Percentiles rank a stretch among this genome's conserved stretches.
These are phyloP conservation scores for Mus caroli DNA, from an alignment of 2,797 vertebrate genomes.

Conservation along the genomic window DNA sequence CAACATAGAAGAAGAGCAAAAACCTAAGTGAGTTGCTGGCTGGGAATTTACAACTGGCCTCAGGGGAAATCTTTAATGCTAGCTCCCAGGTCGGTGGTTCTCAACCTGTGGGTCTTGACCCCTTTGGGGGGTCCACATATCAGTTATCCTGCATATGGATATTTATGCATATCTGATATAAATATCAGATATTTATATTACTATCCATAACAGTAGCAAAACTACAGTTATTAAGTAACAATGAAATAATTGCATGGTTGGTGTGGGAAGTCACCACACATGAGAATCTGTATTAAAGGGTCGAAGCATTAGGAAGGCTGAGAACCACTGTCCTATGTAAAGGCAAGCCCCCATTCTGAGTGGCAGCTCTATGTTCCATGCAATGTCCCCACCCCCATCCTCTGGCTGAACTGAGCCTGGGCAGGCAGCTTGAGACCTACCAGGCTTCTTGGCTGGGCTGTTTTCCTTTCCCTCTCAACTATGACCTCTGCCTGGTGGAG, in stretches of 20 bases:
- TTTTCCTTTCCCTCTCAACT: neutral
- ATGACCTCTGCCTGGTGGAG: neutral
- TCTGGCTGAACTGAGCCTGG: neutral
- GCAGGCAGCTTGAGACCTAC: neutral
- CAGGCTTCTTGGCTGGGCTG: neutral
- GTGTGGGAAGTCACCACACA: neutral
- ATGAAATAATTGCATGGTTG: neutral
- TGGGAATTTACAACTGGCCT: neutral
- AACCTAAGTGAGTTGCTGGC: no score
- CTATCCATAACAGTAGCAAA: neutral
- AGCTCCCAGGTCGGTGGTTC: no score
- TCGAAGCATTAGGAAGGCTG: neutral
- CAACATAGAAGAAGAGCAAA: neutral
- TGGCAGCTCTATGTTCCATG: neutral
- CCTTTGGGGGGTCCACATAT: neutral
- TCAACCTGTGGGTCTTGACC: neutral
- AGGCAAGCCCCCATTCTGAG: no score
- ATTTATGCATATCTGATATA: no score
- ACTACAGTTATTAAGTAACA: neutral
- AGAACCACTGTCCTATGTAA: neutral
- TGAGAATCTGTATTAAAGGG: neutral
- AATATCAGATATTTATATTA: neutral
- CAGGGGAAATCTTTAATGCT: neutral
- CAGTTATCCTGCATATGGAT: neutral
- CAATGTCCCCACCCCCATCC: no score